Conservation (phyloP, 1,140 invertebrate species). For the Leptopilina clavipes region DNA sequence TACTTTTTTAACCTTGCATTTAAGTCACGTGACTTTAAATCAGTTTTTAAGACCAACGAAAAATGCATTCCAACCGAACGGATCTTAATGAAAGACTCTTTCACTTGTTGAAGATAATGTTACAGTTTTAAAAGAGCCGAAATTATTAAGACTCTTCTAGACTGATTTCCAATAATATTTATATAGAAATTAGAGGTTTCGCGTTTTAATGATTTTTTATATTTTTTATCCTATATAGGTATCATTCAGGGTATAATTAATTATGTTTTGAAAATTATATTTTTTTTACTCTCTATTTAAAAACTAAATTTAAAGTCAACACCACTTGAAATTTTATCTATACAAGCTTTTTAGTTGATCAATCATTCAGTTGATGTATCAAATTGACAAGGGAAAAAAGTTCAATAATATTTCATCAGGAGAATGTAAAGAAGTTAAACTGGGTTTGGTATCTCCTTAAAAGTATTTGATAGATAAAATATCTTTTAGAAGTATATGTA, state of each 20-base stretch:
- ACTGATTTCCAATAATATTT: neutral
- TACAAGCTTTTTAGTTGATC: neutral
- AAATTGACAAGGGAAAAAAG: neutral
- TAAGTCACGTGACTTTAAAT: slow-evolving; percentile 33
- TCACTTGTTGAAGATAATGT: slow-evolving; percentile 15
- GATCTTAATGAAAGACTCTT: neutral
- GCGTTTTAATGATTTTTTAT: neutral
- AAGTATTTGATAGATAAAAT: slow-evolving; percentile 12
- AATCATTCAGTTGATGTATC: neutral
- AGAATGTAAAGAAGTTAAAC: neutral
- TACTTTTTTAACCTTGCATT: slow-evolving; percentile 20
- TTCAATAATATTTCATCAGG: neutral
- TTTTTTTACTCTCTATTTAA: too few relatives aligned
- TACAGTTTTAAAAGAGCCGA: neutral
- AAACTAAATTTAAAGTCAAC: too few relatives aligned
- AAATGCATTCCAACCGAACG: neutral
- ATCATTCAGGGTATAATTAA: too few relatives aligned
- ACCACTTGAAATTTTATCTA: neutral
- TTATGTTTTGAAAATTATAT: too few relatives aligned
- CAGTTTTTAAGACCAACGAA: slow-evolving; percentile 14
- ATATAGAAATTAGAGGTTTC: neutral
- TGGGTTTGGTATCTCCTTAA: slow-evolving; percentile 11
- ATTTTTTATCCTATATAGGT: neutral
- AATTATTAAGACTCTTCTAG: neutral
- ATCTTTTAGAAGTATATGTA: neutral